A percentile compares a stretch with the other conserved stretches of the same genome.
Evolutionary conservation across 2,797 vertebrate species (phyloP).

Genomic region (Pachyuromys duprasi): DNA sequence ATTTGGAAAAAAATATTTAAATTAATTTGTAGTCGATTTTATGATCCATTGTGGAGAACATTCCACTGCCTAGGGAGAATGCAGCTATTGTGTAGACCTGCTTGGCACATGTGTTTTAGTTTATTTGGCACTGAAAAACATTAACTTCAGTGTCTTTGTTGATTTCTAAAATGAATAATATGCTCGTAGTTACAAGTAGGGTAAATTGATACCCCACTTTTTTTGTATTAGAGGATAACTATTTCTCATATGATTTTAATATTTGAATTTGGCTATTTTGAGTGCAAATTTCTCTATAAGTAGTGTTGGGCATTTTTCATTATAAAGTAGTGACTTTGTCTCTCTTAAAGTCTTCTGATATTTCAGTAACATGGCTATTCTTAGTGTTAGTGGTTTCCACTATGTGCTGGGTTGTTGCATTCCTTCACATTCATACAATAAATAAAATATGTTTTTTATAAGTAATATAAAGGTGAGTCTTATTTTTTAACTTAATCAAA

Average conservation of each 20-base stretch:
- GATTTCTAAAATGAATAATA: background rate
- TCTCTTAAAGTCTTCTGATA: background rate
- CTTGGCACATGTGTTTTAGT: background rate
- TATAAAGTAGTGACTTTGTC: background rate
- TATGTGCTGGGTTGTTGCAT: background rate
- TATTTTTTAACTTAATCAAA: background rate
- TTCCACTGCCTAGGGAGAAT: too few species aligned
- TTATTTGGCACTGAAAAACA: background rate
- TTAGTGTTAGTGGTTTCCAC: too few species aligned
- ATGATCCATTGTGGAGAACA: background rate
- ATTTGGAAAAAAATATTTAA: background rate
- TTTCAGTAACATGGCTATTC: too few species aligned
- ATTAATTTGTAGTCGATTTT: background rate
- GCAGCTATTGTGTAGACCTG: background rate
- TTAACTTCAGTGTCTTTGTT: background rate
- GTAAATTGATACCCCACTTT: background rate
- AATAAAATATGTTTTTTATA: background rate
- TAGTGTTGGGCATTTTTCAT: background rate
- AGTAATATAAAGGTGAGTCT: background rate
- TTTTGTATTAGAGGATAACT: background rate
- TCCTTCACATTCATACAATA: background rate
- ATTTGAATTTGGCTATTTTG: background rate
- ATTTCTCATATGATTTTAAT: background rate
- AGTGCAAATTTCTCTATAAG: background rate
- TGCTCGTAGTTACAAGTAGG: background rate